These are phyloP conservation scores for Epinephelus cyanopodus DNA, from an alignment of 2,113 vertebrate species.

Conservation along the genomic window DNA sequence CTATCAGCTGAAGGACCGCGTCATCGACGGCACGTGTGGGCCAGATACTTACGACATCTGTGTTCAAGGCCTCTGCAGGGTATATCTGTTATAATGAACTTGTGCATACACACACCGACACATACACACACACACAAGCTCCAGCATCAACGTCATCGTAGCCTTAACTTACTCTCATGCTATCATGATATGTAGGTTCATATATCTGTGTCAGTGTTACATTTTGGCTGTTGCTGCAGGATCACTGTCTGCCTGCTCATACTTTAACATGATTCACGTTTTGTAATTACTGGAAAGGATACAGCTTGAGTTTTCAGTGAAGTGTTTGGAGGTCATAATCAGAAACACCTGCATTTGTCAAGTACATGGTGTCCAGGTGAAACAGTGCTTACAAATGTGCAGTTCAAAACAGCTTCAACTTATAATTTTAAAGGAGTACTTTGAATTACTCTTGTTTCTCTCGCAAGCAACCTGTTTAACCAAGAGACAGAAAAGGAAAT, in stretches of 20 bases:
- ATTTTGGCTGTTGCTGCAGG: background rate
- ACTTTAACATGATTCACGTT: background rate
- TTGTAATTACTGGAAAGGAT: conserved; percentile 9
- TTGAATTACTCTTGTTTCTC: too few relatives aligned
- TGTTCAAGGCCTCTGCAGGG: conserved; percentile 98
- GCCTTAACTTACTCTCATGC: background rate
- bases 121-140: background rate
- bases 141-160: background rate
- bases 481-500: too few relatives aligned
- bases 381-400: background rate
- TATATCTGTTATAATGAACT: conserved; percentile 66
- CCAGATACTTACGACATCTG: conserved; percentile 95
- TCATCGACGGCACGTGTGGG: conserved; percentile 95
- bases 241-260: too few relatives aligned
- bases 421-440: background rate
- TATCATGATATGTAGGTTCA: background rate
- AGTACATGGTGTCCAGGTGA: background rate
- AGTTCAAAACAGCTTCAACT: background rate
- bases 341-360: conserved; percentile 9
- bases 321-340: background rate
- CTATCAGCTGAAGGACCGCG: conserved; percentile 95
- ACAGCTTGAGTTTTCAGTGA: background rate
- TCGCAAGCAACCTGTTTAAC: too few relatives aligned
- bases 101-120: background rate
- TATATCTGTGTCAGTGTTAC: background rate